Percentiles rank a stretch among this genome's conserved stretches.
Conservation (phyloP, 2,888 invertebrate genomes). For the Epirrhoe alternata region DNA sequence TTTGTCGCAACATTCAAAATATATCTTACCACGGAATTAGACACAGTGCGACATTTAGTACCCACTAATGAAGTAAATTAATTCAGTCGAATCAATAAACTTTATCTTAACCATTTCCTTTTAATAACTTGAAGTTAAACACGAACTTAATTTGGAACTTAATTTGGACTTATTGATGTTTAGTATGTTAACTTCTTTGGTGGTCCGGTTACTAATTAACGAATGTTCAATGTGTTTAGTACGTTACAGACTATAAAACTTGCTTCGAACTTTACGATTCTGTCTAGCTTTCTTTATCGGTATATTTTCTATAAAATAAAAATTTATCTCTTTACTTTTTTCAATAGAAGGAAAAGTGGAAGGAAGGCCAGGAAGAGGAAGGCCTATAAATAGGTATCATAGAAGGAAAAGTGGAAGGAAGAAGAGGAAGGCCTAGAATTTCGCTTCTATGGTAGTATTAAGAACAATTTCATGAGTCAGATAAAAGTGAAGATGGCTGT, state of each 20-base stretch:
- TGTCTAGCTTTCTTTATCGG: slow-evolving; percentile 48
- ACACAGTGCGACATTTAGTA: slow-evolving; percentile 35
- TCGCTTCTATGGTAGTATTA: too few relatives aligned
- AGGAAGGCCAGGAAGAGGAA: too few relatives aligned
- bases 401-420: too few relatives aligned
- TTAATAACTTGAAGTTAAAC: slow-evolving; percentile 47
- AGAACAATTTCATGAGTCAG: too few relatives aligned
- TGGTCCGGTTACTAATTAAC: slow-evolving; percentile 76
- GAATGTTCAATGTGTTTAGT: slow-evolving; percentile 49
- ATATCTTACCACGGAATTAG: slow-evolving; percentile 7
- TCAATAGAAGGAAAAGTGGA: too few relatives aligned
- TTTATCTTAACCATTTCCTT: slow-evolving; percentile 52
- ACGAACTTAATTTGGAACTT: slow-evolving; percentile 50
- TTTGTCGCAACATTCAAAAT: slow-evolving; percentile 1
- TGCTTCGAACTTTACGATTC: slow-evolving; percentile 60
- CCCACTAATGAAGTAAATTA: slow-evolving; percentile 43
- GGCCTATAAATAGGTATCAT: too few relatives aligned
- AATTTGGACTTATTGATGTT: slow-evolving; percentile 45
- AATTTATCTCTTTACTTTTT: too few relatives aligned
- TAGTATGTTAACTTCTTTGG: slow-evolving; percentile 63
- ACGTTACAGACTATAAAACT: slow-evolving; percentile 57
- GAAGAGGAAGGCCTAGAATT: too few relatives aligned
- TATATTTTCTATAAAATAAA: slow-evolving; percentile 21
- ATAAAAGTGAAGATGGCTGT: too few relatives aligned
- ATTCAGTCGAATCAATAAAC: slow-evolving; percentile 41